Conservation (phyloP, 92 coral and sea anemone genomes). For the Blastomussa wellsi region DNA sequence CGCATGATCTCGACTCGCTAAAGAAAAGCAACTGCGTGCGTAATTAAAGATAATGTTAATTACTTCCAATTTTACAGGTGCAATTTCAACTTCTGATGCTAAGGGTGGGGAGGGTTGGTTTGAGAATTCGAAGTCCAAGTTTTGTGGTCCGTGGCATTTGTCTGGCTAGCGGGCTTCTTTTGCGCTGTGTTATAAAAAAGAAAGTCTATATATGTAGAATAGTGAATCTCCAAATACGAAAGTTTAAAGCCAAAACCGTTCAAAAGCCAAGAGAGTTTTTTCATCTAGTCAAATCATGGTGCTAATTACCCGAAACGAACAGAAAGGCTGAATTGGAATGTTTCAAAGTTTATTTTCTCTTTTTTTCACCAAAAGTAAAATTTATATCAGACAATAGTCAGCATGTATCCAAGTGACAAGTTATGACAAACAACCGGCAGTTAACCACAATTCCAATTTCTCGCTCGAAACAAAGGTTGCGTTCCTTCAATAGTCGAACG, state of each 20-base stretch:
- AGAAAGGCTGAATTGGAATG: neutral
- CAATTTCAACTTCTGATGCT: neutral
- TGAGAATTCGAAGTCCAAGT: neutral
- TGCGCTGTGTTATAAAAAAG: too few species aligned
- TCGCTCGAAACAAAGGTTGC: too few species aligned
- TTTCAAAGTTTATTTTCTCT: neutral
- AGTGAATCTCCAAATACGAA: too few species aligned
- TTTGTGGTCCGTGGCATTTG: too few species aligned
- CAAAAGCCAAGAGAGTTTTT: neutral
- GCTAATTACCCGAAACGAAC: neutral
- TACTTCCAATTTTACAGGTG: conserved; percentile 32
- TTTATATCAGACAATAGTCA: neutral
- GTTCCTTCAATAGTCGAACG: too few species aligned
- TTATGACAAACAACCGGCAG: too few species aligned
- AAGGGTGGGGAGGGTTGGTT: neutral
- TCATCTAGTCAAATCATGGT: neutral
- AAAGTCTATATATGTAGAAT: too few species aligned
- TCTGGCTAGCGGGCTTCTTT: too few species aligned
- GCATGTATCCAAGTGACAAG: neutral
- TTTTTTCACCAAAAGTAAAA: neutral
- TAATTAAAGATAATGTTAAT: conserved; percentile 21
- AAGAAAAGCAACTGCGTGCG: neutral
- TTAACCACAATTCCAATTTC: too few species aligned
- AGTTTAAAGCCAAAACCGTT: too few species aligned
- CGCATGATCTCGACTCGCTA: neutral